Percentiles rank a stretch among this genome's conserved stretches.
Conservation (phyloP, 2,888 invertebrate genomes). For the Xiphydria camelus region DNA sequence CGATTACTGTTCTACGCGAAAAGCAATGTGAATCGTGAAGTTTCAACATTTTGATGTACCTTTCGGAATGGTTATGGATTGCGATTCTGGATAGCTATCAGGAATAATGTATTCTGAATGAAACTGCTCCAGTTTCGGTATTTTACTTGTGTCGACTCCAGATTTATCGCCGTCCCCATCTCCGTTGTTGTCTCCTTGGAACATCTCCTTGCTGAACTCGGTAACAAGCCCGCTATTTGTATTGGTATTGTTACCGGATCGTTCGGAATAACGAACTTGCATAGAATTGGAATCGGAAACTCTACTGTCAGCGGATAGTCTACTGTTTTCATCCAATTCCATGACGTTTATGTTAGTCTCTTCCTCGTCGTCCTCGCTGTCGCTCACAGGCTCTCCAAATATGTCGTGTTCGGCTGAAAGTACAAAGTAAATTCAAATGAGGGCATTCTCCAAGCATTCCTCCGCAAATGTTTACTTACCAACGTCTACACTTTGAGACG, state of each 20-base stretch:
- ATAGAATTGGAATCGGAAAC: conserved; percentile 72
- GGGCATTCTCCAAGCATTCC: not conserved
- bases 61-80: conserved; percentile 32
- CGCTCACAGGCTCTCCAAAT: conserved; percentile 91
- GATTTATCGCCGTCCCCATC: conserved; percentile 23
- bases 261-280: conserved; percentile 56
- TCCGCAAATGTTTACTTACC: conserved; percentile 42
- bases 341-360: conserved; percentile 70
- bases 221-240: conserved; percentile 57
- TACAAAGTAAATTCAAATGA: conserved; percentile 2
- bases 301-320: conserved; percentile 73
- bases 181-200: conserved; percentile 46
- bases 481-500: conserved; percentile 57
- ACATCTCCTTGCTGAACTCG: conserved; percentile 68
- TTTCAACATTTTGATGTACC: conserved; percentile 20
- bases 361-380: conserved; percentile 83
- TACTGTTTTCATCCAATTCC: conserved; percentile 79
- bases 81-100: conserved; percentile 37
- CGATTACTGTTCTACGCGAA: conserved; percentile 12
- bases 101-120: conserved; percentile 50
- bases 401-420: conserved; percentile 76
- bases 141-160: conserved; percentile 29
- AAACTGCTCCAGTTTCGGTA: conserved; percentile 46
- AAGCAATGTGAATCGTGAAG: too few relatives aligned
- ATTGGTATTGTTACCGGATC: conserved; percentile 27